Base-by-base conservation (phyloP, 2,113 vertebrate genomes). In the Leiothrix lutea region DNA sequence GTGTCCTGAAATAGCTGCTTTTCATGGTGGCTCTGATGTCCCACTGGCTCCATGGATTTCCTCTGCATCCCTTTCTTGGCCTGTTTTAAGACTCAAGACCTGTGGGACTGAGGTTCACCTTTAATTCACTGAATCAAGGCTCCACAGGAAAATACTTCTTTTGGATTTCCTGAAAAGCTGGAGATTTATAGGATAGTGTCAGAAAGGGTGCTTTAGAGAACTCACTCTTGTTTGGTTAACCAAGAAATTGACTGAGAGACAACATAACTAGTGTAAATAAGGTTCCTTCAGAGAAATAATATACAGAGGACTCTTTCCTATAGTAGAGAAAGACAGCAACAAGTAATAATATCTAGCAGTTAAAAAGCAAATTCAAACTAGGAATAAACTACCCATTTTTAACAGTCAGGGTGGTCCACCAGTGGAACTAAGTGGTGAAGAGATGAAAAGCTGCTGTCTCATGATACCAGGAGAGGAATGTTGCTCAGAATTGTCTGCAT, bases 1-100 rank as follows among this genome's bases (percentile, higher is more conserved):
- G 2, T 85, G 14, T 40, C 44, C 66, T 74, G 57, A 85, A 58
- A 40, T 4, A 81, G 72, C 10, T 67, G 17, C 29, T 74, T 26
- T 2, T 71, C 36, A 10, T 20, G 12, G 11, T 65, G 66, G 33
- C 18, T 75, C 1, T 3, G 8, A 7, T 2, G 0, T 36, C n/a
- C 15, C 25, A 18, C 4, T 18, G 28, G 5, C 20, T 92, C 45
- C 50, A 66, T 33, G 33, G 2, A 5, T 36, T 75, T 82, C 31
- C 18, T 84, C 64, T 69, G 12, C 1, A 0, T 18, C 26, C 7
- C 9, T 64, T 38, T 44, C 42, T 35, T 58, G 54, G 20, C 25
- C 87, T 69, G 8, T 61, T 33, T n/a, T 45, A 36, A 23, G 67
- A 33, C 6, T 77, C 23, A 33, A 65, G 24, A n/a, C 21, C 61